Percentiles rank a stretch among this genome's conserved stretches.
phyloP scores from a whole-genome alignment of 1,140 invertebrate species.

The Planococcus citri region DNA sequence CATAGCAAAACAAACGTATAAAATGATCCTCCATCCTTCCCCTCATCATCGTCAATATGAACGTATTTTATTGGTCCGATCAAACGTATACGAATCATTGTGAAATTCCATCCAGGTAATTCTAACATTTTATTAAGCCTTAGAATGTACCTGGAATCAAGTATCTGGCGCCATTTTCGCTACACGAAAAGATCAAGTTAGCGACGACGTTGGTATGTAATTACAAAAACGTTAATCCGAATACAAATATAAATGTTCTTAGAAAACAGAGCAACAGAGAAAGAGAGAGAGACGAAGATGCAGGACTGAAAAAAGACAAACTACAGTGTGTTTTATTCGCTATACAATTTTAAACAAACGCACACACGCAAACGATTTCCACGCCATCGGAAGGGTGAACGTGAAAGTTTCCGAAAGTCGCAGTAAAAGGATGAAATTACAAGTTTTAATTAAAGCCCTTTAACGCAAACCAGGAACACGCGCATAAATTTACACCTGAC shows the following conservation, averaged over 20 bases:
- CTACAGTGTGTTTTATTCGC: not conserved
- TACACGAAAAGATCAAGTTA: not conserved
- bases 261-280: too few species aligned
- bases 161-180: not conserved
- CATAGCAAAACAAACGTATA: too few species aligned
- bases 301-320: slow-evolving; percentile 1
- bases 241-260: slow-evolving; percentile 3
- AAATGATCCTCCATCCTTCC: too few species aligned
- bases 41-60: too few species aligned
- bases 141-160: not conserved
- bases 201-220: slow-evolving; percentile 5
- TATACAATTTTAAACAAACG: not conserved
- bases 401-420: not conserved
- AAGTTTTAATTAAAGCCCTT: slow-evolving; percentile 7
- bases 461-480: not conserved
- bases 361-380: not conserved
- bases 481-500: slow-evolving; percentile 6
- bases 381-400: not conserved
- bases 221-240: slow-evolving; percentile 5
- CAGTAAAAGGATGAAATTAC: not conserved
- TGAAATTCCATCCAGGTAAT: too few species aligned
- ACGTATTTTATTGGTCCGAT: too few species aligned
- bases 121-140: too few species aligned
- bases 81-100: too few species aligned
- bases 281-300: too few species aligned